A percentile compares a stretch with the other conserved stretches of the same genome.
phyloP scores from a whole-genome alignment of 2,113 vertebrate species.

The Bombycilla garrulus region DNA sequence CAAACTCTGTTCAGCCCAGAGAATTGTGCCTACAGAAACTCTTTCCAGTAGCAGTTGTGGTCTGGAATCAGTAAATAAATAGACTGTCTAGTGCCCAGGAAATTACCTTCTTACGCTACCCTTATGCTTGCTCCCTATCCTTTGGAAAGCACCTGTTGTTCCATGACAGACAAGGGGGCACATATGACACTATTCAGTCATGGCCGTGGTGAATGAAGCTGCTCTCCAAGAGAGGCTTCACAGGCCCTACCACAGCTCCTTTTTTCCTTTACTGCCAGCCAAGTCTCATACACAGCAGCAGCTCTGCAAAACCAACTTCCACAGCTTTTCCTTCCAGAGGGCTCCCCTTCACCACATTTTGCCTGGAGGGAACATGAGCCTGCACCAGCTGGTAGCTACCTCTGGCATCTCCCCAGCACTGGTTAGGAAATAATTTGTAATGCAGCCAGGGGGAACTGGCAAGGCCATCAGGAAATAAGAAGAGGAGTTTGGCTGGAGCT shows the following conservation, averaged over 20 bases:
- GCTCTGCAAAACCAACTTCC: not conserved
- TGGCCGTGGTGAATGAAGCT: not conserved
- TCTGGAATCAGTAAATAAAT: not conserved
- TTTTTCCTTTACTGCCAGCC: not conserved
- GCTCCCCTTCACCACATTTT: not conserved
- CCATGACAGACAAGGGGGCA: not conserved
- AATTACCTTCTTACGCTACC: not conserved
- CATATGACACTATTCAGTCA: not conserved
- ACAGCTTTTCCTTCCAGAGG: slow-evolving; percentile 1
- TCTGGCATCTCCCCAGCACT: not conserved
- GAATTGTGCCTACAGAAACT: not conserved
- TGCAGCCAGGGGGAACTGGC: not conserved
- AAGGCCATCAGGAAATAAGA: not conserved
- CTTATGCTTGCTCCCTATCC: not conserved
- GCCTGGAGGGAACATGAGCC: not conserved
- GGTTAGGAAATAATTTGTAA: not conserved
- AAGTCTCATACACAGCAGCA: not conserved
- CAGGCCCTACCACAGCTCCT: not conserved
- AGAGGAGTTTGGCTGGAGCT: not conserved
- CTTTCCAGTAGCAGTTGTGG: not conserved
- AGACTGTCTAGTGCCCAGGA: not conserved
- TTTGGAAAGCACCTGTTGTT: not conserved
- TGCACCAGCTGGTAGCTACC: not conserved
- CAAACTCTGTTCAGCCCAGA: not conserved
- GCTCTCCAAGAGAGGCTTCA: not conserved